These are phyloP conservation scores for Ochropleura plecta DNA, from an alignment of 2,888 invertebrate genomes.

Conservation along the genomic window DNA sequence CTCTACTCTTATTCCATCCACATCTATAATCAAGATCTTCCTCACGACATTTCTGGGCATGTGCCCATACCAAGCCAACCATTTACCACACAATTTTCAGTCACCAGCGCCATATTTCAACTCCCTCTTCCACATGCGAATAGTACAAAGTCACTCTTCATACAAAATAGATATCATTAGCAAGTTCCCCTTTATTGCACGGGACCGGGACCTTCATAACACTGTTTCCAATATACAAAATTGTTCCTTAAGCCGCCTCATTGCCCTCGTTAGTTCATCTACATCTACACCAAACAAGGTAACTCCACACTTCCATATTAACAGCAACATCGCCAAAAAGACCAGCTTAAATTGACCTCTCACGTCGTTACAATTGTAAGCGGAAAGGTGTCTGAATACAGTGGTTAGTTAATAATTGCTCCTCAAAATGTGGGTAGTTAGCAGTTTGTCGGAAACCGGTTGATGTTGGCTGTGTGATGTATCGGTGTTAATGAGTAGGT, in stretches of 20 bases:
- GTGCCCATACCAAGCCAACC: too few relatives aligned
- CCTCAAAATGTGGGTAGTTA: conserved; percentile 71
- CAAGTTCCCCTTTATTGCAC: conserved; percentile 16
- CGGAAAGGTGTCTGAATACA: conserved; percentile 42
- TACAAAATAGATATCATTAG: conserved; percentile 10
- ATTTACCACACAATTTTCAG: too few relatives aligned
- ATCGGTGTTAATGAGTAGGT: conserved; percentile 56
- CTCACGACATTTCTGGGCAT: too few relatives aligned
- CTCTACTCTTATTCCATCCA: too few relatives aligned
- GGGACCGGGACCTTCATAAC: conserved; percentile 28
- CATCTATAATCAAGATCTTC: too few relatives aligned
- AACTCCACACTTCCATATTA: conserved; percentile 72
- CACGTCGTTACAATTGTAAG: background rate
- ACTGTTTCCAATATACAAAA: conserved; percentile 50
- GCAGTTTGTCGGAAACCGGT: conserved; percentile 61
- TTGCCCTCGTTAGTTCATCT: conserved; percentile 57
- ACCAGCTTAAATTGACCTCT: conserved; percentile 35
- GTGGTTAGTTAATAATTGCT: conserved; percentile 69
- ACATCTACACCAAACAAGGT: conserved; percentile 62
- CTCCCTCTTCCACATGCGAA: background rate
- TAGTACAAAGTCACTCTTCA: conserved; percentile 8
- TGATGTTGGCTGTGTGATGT: conserved; percentile 54
- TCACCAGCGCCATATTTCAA: too few relatives aligned
- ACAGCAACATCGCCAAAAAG: conserved; percentile 60
- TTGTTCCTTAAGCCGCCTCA: conserved; percentile 51